Evolutionary conservation across 2,888 invertebrate species (phyloP).

Genomic region (Pyrrhia umbra): DNA sequence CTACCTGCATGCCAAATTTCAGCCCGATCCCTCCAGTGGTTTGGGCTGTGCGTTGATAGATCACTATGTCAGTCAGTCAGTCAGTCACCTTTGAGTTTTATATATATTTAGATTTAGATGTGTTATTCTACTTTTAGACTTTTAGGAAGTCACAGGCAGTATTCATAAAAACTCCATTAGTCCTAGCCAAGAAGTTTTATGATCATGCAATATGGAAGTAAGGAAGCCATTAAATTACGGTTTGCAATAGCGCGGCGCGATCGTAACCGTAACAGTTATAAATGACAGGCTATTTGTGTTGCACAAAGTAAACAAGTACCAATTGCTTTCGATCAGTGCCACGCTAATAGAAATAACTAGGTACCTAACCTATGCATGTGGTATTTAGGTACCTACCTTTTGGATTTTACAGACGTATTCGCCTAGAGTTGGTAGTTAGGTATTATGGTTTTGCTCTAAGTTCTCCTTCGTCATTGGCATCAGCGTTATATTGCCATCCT

Average conservation of each 20-base stretch:
- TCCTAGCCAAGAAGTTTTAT: background rate
- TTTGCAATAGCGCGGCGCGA: background rate
- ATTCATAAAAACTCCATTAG: background rate
- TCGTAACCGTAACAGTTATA: slow-evolving; percentile 17
- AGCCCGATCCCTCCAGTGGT: no score
- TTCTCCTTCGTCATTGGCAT: no score
- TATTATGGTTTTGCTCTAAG: no score
- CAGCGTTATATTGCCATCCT: no score
- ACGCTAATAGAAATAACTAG: slow-evolving; percentile 15
- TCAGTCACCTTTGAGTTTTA: no score
- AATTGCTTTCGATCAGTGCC: slow-evolving; percentile 4
- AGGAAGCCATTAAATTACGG: slow-evolving; percentile 11
- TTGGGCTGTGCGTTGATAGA: no score
- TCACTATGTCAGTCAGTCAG: no score
- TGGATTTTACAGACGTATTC: no score
- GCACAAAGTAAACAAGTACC: slow-evolving; percentile 22
- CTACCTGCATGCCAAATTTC: no score
- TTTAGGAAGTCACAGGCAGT: background rate
- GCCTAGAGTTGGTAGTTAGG: no score
- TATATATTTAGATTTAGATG: no score
- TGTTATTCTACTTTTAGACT: background rate
- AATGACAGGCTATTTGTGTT: slow-evolving; percentile 36
- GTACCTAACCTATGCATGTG: background rate
- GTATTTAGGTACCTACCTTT: no score
- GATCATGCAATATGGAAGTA: background rate